Evolutionary conservation across 92 coral and sea anemone species (phyloP).

Genomic region (Porites evermanni): DNA sequence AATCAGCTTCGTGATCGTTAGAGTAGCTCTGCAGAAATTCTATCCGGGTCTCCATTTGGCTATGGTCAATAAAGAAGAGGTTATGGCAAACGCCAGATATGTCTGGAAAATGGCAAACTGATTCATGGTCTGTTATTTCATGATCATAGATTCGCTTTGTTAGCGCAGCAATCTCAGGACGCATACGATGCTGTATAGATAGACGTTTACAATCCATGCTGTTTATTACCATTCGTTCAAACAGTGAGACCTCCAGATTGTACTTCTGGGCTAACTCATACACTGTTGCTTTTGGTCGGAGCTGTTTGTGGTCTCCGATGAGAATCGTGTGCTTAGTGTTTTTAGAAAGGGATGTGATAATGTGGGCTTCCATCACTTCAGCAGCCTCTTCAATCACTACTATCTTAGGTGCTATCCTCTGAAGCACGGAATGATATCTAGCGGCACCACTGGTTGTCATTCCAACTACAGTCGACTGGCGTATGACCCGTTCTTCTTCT

Average conservation of each 20-base stretch:
- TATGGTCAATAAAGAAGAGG: constrained; percentile 61
- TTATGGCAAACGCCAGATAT: constrained; percentile 57
- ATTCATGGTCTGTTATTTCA: constrained; percentile 58
- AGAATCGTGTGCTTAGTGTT: constrained; percentile 75
- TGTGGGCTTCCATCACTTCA: constrained; percentile 86
- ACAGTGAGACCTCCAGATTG: constrained; percentile 70
- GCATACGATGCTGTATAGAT: constrained; percentile 76
- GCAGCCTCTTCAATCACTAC: constrained; percentile 88
- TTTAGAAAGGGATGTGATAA: constrained; percentile 75
- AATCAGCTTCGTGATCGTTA: constrained; percentile 71
- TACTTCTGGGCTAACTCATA: constrained; percentile 66
- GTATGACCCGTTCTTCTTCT: constrained; percentile 64
- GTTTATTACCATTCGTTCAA: constrained; percentile 78
- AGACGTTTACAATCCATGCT: constrained; percentile 68
- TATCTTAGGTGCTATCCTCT: constrained; percentile 70
- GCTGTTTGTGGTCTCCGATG: constrained; percentile 91
- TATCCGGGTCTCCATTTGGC: constrained; percentile 36
- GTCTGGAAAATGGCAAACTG: constrained; percentile 45
- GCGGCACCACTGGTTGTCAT: constrained; percentile 92
- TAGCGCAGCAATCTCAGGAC: constrained; percentile 71
- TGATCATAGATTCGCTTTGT: constrained; percentile 69
- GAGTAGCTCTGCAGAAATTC: constrained; percentile 68
- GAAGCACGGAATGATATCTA: constrained; percentile 60
- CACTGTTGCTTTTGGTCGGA: constrained; percentile 83
- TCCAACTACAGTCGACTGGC: constrained; percentile 72